Evolutionary conservation across 2,113 vertebrate species (phyloP).

Genomic region (Mola mola): DNA sequence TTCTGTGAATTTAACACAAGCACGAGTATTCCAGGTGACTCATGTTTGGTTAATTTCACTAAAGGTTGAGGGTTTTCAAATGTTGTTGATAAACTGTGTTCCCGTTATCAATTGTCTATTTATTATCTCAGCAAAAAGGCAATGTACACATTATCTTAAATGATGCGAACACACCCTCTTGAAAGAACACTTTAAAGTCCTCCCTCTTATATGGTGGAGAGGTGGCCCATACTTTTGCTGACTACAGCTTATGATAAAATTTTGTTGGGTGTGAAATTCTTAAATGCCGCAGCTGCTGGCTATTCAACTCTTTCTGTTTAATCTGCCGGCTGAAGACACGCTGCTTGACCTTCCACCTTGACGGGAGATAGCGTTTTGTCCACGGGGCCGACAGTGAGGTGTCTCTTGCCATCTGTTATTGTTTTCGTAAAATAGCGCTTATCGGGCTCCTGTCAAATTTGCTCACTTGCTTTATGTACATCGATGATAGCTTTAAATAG

Average conservation of each 20-base stretch:
- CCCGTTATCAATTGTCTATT: too few species aligned
- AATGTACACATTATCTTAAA: too few species aligned
- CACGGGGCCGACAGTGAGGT: conserved; percentile 26
- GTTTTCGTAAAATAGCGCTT: conserved; percentile 12
- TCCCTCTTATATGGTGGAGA: background rate
- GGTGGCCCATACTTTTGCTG: conserved; percentile 51
- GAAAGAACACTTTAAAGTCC: conserved; percentile 18
- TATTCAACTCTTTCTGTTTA: conserved; percentile 43
- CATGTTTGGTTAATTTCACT: too few species aligned
- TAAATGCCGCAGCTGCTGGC: conserved; percentile 52
- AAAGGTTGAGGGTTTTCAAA: too few species aligned
- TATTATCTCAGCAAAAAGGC: too few species aligned
- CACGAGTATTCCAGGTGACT: too few species aligned
- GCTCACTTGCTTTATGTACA: background rate
- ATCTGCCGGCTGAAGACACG: conserved; percentile 35
- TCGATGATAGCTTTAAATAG: conserved; percentile 35
- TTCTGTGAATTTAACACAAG: too few species aligned
- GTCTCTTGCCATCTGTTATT: conserved; percentile 32
- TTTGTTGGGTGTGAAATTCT: conserved; percentile 52
- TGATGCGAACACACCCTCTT: too few species aligned
- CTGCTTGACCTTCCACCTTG: conserved; percentile 52
- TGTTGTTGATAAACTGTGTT: too few species aligned
- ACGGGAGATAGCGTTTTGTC: conserved; percentile 33
- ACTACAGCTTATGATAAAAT: conserved; percentile 57
- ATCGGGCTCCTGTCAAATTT: conserved; percentile 24